Percentiles rank a stretch among this genome's conserved stretches.
phyloP scores from a whole-genome alignment of 1,140 invertebrate genomes.

The Paralvinella palmiformis region DNA sequence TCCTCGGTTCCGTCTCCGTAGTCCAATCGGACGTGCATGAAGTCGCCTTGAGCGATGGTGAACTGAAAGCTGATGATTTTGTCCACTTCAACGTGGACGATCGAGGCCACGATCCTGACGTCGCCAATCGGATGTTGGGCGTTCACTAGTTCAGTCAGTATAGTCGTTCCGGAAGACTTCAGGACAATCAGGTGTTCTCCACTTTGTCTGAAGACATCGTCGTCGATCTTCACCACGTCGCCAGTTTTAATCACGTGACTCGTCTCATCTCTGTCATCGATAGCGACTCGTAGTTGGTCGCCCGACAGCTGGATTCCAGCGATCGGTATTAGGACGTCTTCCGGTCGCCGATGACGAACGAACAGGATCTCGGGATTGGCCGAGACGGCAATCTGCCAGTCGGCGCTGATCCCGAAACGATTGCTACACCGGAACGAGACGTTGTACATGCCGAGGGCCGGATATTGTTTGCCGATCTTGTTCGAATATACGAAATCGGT shows the following conservation, averaged over 20 bases:
- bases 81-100: conserved; percentile 24
- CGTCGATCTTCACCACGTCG: neutral
- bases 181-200: conserved; percentile 13
- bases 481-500: neutral
- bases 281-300: neutral
- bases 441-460: conserved; percentile 11
- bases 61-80: conserved; percentile 32
- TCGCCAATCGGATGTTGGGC: conserved; percentile 19
- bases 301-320: neutral
- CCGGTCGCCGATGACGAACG: neutral
- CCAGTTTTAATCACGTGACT: neutral
- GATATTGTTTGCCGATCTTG: neutral
- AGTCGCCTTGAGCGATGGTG: conserved; percentile 27
- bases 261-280: neutral
- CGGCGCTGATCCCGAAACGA: neutral
- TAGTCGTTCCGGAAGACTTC: neutral
- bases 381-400: neutral
- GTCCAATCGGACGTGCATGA: conserved; percentile 30
- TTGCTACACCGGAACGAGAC: conserved; percentile 1
- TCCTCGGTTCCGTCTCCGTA: conserved; percentile 29
- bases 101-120: conserved; percentile 16
- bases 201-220: neutral
- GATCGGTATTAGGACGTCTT: conserved; percentile 1
- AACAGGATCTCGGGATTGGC: neutral
- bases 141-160: conserved; percentile 12